These are phyloP conservation scores for Brachyhypopomus occidentalis DNA, from an alignment of 2,113 vertebrate genomes.

Conservation along the genomic window DNA sequence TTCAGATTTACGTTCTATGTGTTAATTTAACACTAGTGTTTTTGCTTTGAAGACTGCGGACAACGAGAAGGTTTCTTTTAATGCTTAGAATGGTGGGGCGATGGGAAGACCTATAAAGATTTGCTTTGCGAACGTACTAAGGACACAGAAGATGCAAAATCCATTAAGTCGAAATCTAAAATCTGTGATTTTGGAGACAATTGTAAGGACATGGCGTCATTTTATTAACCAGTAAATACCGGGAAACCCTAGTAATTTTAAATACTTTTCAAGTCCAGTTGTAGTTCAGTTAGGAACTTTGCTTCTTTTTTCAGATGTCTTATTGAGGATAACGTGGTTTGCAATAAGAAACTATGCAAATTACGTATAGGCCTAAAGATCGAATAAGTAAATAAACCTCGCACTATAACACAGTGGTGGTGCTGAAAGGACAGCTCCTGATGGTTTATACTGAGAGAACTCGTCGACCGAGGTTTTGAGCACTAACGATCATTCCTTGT, in stretches of 20 bases:
- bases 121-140: too few relatives aligned
- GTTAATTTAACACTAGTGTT: too few relatives aligned
- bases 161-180: too few relatives aligned
- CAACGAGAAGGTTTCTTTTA: too few relatives aligned
- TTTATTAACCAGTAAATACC: too few relatives aligned
- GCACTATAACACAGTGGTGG: not conserved
- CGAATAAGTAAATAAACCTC: not conserved
- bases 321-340: conserved; percentile 31
- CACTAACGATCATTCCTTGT: not conserved
- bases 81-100: too few relatives aligned
- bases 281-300: conserved; percentile 25
- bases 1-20: too few relatives aligned
- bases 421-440: conserved; percentile 68
- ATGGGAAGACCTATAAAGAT: too few relatives aligned
- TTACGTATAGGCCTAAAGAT: not conserved
- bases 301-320: not conserved
- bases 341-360: not conserved
- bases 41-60: too few relatives aligned
- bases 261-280: conserved; percentile 26
- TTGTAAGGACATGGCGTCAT: too few relatives aligned
- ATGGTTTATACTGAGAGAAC: not conserved
- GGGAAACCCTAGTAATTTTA: not conserved
- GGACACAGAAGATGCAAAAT: too few relatives aligned
- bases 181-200: too few relatives aligned
- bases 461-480: not conserved